A percentile compares a stretch with the other conserved stretches of the same genome.
Evolutionary conservation across 1,140 invertebrate species (phyloP).

Genomic region (Tyrophagus putrescentiae): DNA sequence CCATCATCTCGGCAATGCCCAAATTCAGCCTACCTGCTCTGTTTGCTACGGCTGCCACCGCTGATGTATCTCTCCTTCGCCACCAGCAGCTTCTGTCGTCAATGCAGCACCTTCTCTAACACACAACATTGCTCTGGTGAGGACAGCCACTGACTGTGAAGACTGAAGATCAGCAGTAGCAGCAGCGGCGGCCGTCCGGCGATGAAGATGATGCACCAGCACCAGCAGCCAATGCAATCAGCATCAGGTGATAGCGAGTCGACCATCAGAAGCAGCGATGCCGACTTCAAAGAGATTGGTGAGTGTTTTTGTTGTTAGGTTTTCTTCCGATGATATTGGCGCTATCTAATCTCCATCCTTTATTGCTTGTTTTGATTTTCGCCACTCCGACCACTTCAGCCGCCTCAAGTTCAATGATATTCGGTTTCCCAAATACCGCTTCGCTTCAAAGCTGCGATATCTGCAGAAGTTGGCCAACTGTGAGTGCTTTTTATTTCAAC

Average conservation of each 20-base stretch:
- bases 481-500: slow-evolving; percentile 30
- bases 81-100: too few species aligned
- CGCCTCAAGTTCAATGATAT: slow-evolving; percentile 88
- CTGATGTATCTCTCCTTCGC: too few species aligned
- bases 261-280: background rate
- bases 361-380: background rate
- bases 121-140: too few species aligned
- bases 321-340: background rate
- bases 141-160: too few species aligned
- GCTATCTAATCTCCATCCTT: background rate
- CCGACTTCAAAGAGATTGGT: background rate
- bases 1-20: too few species aligned
- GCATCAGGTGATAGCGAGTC: background rate
- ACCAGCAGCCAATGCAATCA: background rate
- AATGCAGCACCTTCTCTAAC: background rate
- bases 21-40: too few species aligned
- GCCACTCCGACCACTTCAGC: slow-evolving; percentile 30
- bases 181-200: too few species aligned
- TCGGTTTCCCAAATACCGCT: slow-evolving; percentile 87
- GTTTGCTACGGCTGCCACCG: too few species aligned
- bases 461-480: slow-evolving; percentile 88
- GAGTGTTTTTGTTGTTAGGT: background rate
- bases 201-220: too few species aligned
- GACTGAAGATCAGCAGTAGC: too few species aligned
- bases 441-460: slow-evolving; percentile 87